Evolutionary conservation across 1,140 invertebrate species (phyloP), one percentile per base, ranked within the genome.

Genomic region (Ostrea edulis): DNA sequence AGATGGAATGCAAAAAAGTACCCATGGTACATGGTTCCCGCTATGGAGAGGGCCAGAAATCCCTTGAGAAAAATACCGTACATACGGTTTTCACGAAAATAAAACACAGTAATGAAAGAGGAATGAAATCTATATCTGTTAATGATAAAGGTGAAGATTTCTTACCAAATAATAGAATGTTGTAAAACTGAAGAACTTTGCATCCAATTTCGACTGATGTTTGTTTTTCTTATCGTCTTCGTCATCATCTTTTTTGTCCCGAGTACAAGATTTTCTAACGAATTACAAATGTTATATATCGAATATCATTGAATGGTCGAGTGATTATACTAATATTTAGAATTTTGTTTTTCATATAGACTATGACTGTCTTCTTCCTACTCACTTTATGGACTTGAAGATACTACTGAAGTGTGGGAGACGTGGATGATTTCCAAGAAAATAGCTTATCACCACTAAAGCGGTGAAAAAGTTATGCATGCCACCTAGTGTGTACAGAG

Each of bases 1-100:
- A 95, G 91, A 90, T 95, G 95, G 92, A 95, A 95, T 81, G 95
- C 94, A 89, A 95, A 95, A 90, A 95, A 95, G 77, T 95, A 95
- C 0, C 93, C 94, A 86, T 93, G 90, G 83, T 89, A 93, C 14
- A 93, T 87, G 12, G 94, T 95, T 9, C 94, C 95, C 81, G 91
- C 89, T 9, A 94, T 77, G 0, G 95, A 95, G 82, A 94, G 82
- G 14, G 82, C 92, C 44, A 95, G 86, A 84, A 95, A 94, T n/a
- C 92, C 88, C 94, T 94, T 86, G 17, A 91, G 87, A 86, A n/a
- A 86, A 35, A 82, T 84, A 44, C 35, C 2, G 5, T 44, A 44
- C 35, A 5, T 44, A 44, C 1, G 5, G 14, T 77, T 9, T 29
- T 35, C 9, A 81, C 3, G 17, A 25, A 25, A 84, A 11, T 22